Evolutionary conservation across 2,888 invertebrate species (phyloP).

Genomic region (Callyntrura guangdongensis): DNA sequence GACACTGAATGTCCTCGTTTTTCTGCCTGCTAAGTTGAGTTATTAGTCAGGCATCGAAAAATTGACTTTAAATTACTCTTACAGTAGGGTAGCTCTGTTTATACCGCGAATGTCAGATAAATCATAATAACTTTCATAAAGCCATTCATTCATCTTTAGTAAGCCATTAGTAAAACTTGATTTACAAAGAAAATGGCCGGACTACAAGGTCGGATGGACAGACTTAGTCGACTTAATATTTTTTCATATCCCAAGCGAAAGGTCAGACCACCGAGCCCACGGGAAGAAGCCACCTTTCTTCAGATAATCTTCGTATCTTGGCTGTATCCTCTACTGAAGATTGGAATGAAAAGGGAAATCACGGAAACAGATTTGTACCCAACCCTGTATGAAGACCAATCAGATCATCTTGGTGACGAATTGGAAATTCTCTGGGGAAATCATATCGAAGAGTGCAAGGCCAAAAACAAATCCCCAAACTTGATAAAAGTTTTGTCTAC

Average conservation of each 20-base stretch:
- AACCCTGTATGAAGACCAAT: conserved; percentile 53
- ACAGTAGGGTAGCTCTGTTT: too few species aligned
- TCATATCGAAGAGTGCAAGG: conserved; percentile 42
- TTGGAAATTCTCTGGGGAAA: conserved; percentile 60
- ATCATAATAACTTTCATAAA: too few species aligned
- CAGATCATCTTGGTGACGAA: conserved; percentile 50
- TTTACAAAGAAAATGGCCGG: not conserved
- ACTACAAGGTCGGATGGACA: conserved; percentile 22
- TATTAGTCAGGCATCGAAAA: too few species aligned
- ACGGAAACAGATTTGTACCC: conserved; percentile 62
- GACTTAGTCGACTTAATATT: not conserved
- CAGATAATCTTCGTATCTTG: conserved; percentile 68
- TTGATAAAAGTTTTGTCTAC: conserved; percentile 44
- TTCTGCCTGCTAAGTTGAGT: too few species aligned
- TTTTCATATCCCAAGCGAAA: conserved; percentile 48
- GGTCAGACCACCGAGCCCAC: conserved; percentile 58
- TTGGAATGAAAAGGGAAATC: conserved; percentile 61
- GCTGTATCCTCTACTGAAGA: conserved; percentile 56
- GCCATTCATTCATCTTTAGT: too few species aligned
- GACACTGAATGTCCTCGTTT: too few species aligned
- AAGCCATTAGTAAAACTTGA: too few species aligned
- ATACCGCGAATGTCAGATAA: too few species aligned
- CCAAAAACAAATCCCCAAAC: conserved; percentile 52
- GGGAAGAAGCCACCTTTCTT: conserved; percentile 65
- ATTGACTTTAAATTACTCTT: too few species aligned